phyloP scores from a whole-genome alignment of 92 coral and sea anemone species.

The Montipora capitata region DNA sequence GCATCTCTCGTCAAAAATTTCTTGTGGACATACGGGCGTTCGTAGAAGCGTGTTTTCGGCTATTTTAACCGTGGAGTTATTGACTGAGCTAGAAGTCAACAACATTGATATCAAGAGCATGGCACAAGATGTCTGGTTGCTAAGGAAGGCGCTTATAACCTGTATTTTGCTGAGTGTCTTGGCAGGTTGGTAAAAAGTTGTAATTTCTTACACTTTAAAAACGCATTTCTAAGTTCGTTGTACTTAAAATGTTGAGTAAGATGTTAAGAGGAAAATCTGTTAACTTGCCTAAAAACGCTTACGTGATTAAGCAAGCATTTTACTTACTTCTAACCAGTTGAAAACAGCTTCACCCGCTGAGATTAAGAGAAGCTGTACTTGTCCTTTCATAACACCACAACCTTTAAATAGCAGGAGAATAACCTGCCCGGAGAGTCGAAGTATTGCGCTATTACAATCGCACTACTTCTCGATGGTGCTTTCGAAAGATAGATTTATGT shows the following conservation, averaged over 20 bases:
- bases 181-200: constrained; percentile 23
- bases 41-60: neutral
- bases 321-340: neutral
- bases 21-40: neutral
- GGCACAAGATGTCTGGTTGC: constrained; percentile 61
- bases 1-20: neutral
- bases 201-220: neutral
- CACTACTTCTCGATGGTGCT: too few relatives aligned
- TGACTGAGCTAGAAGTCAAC: constrained; percentile 21
- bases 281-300: neutral
- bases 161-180: constrained; percentile 10
- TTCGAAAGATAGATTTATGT: too few relatives aligned
- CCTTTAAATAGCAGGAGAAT: neutral
- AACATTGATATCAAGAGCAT: constrained; percentile 13
- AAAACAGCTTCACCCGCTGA: neutral
- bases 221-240: neutral
- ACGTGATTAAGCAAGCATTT: constrained; percentile 15
- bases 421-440: neutral
- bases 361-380: neutral
- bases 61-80: constrained; percentile 40
- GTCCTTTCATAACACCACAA: neutral
- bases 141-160: constrained; percentile 9
- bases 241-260: neutral
- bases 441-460: too few relatives aligned
- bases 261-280: neutral